Evolutionary conservation across 2,113 vertebrate species (phyloP), one percentile per base, ranked within the genome.

Genomic region (Megaceryle maxima): DNA sequence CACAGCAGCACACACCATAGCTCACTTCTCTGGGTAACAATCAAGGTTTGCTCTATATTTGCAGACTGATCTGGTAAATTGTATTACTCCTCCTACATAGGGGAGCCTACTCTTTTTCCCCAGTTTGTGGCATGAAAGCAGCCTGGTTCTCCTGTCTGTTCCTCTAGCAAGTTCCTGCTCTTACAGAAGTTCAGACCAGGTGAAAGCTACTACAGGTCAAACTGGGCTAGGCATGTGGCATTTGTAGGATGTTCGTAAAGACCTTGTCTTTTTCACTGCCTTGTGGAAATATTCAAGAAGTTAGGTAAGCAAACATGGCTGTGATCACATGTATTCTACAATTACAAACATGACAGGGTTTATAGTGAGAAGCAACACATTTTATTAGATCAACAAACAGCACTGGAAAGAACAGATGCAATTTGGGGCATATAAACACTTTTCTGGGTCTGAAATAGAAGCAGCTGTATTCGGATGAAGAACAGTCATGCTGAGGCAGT

Each of bases 311-410:
- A 73, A 77, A 50, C 55, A 28, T 3, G 46, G 63, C 72, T 77
- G 73, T 94, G 88, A 90, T 83, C 73, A 92, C 72, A 67, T 13
- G 28, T 73, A 43, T 81, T 93, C 95, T 83, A 94, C 79, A 62
- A 20, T 70, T 86, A 6, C 63, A 88, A 56, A 74, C 59, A 33
- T 16, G 46, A 3, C 68, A 70, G 37, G 24, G 80, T 87, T 95
- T 94, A 83, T 3, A 41, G 89, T 68, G 80, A 83, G 72, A 66
- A 92, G 21, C 29, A 46, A 74, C 6, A 5, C 24, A 44, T 74
- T 94, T 95, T 88, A 77, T 10, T 73, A 89, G 76, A 19, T 66
- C 53, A 48, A 21, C 72, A 80, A 33, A 75, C 88, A 59, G 16
- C 19, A 6, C 6, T 80, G 76, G 68, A 26, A 83, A n/a, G 95